Base-by-base conservation (phyloP, 2,797 vertebrate species). In the Catostomus latipinnis region DNA sequence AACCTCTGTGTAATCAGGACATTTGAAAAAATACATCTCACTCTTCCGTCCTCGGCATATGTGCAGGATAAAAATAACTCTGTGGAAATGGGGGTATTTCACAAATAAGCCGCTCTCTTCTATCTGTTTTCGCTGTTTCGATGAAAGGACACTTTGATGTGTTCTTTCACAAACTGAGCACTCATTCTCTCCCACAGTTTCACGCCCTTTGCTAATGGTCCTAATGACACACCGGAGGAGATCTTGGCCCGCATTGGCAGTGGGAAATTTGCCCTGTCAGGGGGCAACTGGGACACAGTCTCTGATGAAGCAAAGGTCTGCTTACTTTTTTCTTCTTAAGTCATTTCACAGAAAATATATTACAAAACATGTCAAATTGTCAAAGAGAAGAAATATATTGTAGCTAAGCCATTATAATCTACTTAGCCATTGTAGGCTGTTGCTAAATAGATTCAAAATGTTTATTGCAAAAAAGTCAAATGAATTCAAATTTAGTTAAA, bases 211-310 rank as follows among this genome's bases (percentile, higher is more conserved):
- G 98, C 98, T 63, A 98, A 95, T 22, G 96, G 97, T 34, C 94
- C 96, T 0, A 96, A 98, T 0, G 96, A 98, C 82, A 96, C 95
- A 0, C 94, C 97, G 0, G 98, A 98, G 84, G 97, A 98, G 89
- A 98, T 99, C 77, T 88, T 99, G 88, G 96, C 96, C 8, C 94
- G 96, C 80, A 98, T 99, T 0, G 96, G 97, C 86, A 95, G 97
- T 6, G 98, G 97, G 48, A 95, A 96, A 88, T 97, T 96, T 0
- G 89, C 94, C 1, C 93, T 98, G 14, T 93, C 94, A 1, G 98
- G 97, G 79, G 98, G 97, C 18, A 98, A 98, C 90, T 99, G 97
- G 97, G 97, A 98, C 88, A 93, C 94, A 1, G 94, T 99, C 72
- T 98, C 97, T 14, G 96, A 97, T 0, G 90, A 94, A 22, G 97